Base-by-base conservation (phyloP, 1,140 invertebrate genomes). In the Holotrichia oblita region DNA sequence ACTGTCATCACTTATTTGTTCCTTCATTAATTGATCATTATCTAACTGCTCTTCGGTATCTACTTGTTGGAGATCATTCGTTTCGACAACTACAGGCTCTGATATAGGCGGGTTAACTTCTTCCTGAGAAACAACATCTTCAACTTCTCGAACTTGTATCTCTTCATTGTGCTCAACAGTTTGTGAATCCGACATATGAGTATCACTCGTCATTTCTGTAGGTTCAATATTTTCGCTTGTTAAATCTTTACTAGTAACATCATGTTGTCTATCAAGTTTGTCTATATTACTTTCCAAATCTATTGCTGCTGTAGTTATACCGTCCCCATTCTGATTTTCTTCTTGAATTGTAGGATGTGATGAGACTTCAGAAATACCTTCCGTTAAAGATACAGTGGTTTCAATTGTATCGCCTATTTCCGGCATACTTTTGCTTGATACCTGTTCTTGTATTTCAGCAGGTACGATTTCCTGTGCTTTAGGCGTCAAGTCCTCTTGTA, bases 401-500 rank as follows among this genome's bases (percentile, higher is more conserved):
- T 64, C 61, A 7, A 22, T 27, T 64, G 17, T 22, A 64, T 64
- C 61, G 17, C 22, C 61, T 4, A 64, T 64, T 4, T 27, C 24
- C 10, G 61, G 61, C 61, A 64, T 64, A 22, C 61, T 64, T 27
- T 64, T 64, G 22, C 17, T 64, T 27, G 10, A 22, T 17, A 17
- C 17, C 6, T 20, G 3, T 17, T 24, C 61, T 64, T 64, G 61
- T 17, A 10, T 8, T 20, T 64, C 17, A 20, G 22, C 17, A 1
- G 61, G 17, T 6, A 9, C 61, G 22, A 17, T 20, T 10, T 14
- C 78, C 83, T 77, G 64, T 81, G 76, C 78, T 81, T 81, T 82
- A 81, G 80, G 76, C 79, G 42, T 80, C 78, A 73, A 82, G 76
- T 34, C 80, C 79, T 81, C 84, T 77, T 80, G 75, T 7, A 27